Percentiles rank a stretch among this genome's conserved stretches.
phyloP scores from a whole-genome alignment of 2,113 vertebrate species.

The Lepus europaeus region DNA sequence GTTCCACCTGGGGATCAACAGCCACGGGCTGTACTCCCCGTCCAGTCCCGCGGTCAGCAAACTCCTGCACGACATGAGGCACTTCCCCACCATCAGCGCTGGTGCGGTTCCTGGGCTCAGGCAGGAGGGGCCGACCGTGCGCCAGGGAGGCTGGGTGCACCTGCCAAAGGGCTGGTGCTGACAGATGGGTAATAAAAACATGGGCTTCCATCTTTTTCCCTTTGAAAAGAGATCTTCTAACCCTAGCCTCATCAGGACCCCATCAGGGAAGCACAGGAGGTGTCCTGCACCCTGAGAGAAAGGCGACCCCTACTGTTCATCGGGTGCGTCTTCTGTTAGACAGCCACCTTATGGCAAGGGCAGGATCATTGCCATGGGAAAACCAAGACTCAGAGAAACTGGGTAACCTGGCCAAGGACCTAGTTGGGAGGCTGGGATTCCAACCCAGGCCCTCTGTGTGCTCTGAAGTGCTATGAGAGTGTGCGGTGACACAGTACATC shows the following conservation, averaged over 20 bases:
- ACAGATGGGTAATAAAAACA: too few species aligned
- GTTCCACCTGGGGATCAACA: slow-evolving; percentile 95
- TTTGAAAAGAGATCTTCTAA: neutral
- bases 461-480: neutral
- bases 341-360: too few species aligned
- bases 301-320: fast-evolving
- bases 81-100: slow-evolving; percentile 87
- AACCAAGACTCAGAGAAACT: neutral
- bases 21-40: slow-evolving; percentile 92
- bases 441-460: neutral
- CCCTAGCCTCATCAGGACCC: neutral
- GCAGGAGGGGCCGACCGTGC: too few species aligned
- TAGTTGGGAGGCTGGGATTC: neutral
- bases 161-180: neutral
- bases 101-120: slow-evolving; percentile 85
- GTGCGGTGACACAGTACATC: neutral
- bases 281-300: neutral
- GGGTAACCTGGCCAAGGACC: neutral
- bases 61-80: slow-evolving; percentile 91
- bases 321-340: neutral
- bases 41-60: slow-evolving; percentile 86
- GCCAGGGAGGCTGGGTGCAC: neutral
- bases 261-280: neutral
- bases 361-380: neutral
- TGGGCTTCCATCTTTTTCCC: neutral